Percentiles rank a stretch among this genome's conserved stretches.
These are phyloP conservation scores for Henricia sp. DNA, from an alignment of 53 echinoderm and acorn worm genomes.

Conservation along the genomic window DNA sequence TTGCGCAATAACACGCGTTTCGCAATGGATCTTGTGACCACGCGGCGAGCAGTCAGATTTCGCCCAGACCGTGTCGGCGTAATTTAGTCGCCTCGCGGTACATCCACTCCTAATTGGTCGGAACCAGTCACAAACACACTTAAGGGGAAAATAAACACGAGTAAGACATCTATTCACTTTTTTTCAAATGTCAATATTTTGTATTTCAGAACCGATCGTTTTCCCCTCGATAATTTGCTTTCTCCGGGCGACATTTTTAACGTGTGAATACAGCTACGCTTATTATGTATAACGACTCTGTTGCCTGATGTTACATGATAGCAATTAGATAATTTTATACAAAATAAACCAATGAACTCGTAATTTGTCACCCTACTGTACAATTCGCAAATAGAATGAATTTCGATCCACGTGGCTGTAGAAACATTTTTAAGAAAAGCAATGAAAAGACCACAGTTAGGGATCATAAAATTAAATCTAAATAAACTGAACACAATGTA, in stretches of 20 bases:
- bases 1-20: neutral
- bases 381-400: no score
- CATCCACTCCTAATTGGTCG: conserved; percentile 38
- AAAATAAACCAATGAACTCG: no score
- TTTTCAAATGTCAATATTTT: conserved; percentile 34
- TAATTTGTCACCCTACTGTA: no score
- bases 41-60: neutral
- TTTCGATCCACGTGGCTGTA: neutral
- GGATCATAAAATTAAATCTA: no score
- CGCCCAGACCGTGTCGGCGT: neutral
- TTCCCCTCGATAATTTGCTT: neutral
- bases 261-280: neutral
- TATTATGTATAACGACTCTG: neutral
- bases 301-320: neutral
- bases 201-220: conserved; percentile 27
- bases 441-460: no score
- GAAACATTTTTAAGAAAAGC: neutral
- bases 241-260: conserved; percentile 23
- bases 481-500: no score
- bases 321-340: no score
- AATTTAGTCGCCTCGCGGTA: neutral
- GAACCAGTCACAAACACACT: conserved; percentile 31
- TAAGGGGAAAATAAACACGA: conserved; percentile 46
- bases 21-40: neutral
- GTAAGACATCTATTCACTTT: neutral